Base-by-base conservation (phyloP, 2,888 invertebrate genomes). In the Isoperla grammatica region DNA sequence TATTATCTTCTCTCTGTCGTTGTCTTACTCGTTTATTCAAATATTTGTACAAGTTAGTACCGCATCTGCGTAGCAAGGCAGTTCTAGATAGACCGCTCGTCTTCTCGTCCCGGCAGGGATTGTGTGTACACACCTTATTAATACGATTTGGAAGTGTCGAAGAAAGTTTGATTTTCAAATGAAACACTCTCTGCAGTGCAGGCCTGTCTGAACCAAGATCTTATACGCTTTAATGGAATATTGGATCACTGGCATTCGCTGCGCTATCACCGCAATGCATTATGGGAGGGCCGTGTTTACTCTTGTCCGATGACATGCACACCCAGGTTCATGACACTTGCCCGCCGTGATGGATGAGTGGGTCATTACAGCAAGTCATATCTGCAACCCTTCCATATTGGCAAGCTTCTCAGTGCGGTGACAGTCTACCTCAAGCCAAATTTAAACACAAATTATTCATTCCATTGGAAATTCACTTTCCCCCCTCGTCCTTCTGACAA, bases 401-500 rank as follows among this genome's bases (percentile, higher is more conserved):
- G 53, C 37, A 53, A 46, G 39, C 53, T 39, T 39, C 49, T 49
- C 49, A 49, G 70, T 67, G 68, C 69, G 69, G 69, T 67, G 67
- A 65, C 64, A 65, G 68, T 67, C 69, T 69, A 68, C 67, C 68
- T 69, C 68, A 65, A 65, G 68, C 66, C 63, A 64, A 68, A 66
- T 66, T 68, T 68, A 67, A 69, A 69, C 68, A 65, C 68, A 68
- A 72, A 73, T 73, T 72, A 73, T 72, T 72, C 72, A 72, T 73
- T 68, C 69, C 71, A 71, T 71, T 68, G 71, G 71, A 71, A 72
- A 73, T 72, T 70, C 71, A 72, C 72, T 72, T 72, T 72, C 72
- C 72, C 50, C 55, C 48, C 48, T 20, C 43, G 35, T 43, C 53
- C 50, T 40, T 60, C 56, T 69, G 71, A 70, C 71, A 70, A 67